Evolutionary conservation across 2,888 invertebrate species (phyloP).

Genomic region (Nipponacmea schrenckii): DNA sequence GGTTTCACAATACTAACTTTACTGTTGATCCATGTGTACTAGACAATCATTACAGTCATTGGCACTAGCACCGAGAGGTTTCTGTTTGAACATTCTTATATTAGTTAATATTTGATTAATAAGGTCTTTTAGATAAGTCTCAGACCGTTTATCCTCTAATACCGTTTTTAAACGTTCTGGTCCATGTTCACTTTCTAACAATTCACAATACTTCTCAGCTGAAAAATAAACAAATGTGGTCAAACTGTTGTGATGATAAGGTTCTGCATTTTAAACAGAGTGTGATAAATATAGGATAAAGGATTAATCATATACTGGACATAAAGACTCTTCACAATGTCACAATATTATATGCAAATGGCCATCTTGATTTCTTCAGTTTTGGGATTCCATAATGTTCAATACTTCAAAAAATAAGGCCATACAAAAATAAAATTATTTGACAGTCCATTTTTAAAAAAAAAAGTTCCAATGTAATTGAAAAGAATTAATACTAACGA

Average conservation of each 20-base stretch:
- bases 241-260: no score
- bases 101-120: constrained; percentile 32
- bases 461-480: not conserved
- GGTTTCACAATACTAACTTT: no score
- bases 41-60: no score
- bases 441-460: no score
- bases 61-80: not conserved
- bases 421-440: no score
- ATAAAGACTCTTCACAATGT: no score
- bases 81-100: constrained; percentile 11
- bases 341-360: no score
- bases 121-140: constrained; percentile 41
- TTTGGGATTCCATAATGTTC: no score
- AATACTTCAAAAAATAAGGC: no score
- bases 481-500: constrained; percentile 75
- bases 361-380: no score
- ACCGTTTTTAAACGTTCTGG: constrained; percentile 76
- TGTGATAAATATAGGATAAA: not conserved
- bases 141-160: constrained; percentile 33
- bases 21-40: no score
- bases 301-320: not conserved
- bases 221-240: constrained; percentile 27
- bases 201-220: constrained; percentile 92
- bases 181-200: constrained; percentile 89
- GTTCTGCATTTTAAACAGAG: no score